Conservation (phyloP, 2,888 invertebrate species). For the Stenodera caucasica region DNA sequence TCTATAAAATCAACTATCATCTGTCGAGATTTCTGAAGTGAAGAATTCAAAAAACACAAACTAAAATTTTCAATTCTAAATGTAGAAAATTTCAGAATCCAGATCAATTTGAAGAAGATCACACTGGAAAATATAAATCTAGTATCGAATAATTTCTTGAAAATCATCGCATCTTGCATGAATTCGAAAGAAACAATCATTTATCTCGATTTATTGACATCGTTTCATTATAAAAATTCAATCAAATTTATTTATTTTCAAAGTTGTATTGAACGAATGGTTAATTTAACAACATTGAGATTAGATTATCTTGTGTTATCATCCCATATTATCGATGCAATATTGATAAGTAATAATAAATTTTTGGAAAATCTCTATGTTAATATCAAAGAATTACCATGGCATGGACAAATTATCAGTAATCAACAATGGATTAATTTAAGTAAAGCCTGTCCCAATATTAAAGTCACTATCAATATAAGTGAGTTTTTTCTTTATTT, state of each 20-base stretch:
- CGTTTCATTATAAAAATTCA: conserved; percentile 54
- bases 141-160: conserved; percentile 53
- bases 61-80: too few relatives aligned
- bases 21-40: conserved; percentile 48
- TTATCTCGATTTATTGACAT: conserved; percentile 54
- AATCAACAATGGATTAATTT: conserved; percentile 55
- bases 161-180: conserved; percentile 53
- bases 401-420: conserved; percentile 52
- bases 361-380: conserved; percentile 52
- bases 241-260: conserved; percentile 40
- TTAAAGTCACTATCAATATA: conserved; percentile 50
- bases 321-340: conserved; percentile 52
- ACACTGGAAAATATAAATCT: conserved; percentile 56
- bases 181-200: conserved; percentile 49
- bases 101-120: conserved; percentile 52
- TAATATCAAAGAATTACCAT: conserved; percentile 54
- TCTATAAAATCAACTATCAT: conserved; percentile 50
- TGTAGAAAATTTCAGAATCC: conserved; percentile 50
- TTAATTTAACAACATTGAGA: conserved; percentile 51
- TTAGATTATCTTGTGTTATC: conserved; percentile 57
- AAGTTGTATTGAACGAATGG: conserved; percentile 50
- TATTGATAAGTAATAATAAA: conserved; percentile 51
- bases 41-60: conserved; percentile 19
- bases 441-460: conserved; percentile 50
- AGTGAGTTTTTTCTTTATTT: conserved; percentile 26